Evolutionary conservation across 1,140 invertebrate species (phyloP).

Genomic region (Cryptotermes secundus): DNA sequence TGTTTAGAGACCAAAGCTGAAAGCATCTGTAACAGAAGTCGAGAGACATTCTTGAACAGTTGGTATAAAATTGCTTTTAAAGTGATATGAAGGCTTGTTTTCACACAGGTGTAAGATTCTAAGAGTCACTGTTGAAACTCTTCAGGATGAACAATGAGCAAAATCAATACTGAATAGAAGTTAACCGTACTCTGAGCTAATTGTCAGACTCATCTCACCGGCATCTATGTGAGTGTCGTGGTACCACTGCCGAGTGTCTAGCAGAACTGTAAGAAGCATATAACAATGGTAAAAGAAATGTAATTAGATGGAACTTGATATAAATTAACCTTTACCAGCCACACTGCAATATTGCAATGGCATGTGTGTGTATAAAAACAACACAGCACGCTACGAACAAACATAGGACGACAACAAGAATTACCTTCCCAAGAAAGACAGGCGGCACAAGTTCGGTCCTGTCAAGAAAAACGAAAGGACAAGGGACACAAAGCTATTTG

Average conservation of each 20-base stretch:
- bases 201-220: slow-evolving; percentile 82
- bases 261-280: slow-evolving; percentile 60
- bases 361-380: too few relatives aligned
- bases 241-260: slow-evolving; percentile 93
- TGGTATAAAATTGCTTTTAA: background rate
- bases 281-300: slow-evolving; percentile 34
- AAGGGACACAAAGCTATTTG: too few relatives aligned
- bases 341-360: too few relatives aligned
- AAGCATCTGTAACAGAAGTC: background rate
- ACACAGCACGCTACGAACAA: too few relatives aligned
- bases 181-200: slow-evolving; percentile 91
- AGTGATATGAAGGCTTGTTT: background rate
- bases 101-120: background rate
- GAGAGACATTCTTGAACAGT: background rate
- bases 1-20: background rate
- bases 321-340: too few relatives aligned
- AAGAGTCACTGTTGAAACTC: background rate
- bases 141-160: slow-evolving; percentile 9
- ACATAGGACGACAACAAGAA: too few relatives aligned
- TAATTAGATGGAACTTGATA: slow-evolving; percentile 34
- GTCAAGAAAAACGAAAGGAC: too few relatives aligned
- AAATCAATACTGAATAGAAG: background rate
- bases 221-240: slow-evolving; percentile 82
- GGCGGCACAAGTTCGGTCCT: too few relatives aligned
- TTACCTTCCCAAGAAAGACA: too few relatives aligned